phyloP scores from a whole-genome alignment of 2,888 invertebrate genomes.

The Trichacis sp. region DNA sequence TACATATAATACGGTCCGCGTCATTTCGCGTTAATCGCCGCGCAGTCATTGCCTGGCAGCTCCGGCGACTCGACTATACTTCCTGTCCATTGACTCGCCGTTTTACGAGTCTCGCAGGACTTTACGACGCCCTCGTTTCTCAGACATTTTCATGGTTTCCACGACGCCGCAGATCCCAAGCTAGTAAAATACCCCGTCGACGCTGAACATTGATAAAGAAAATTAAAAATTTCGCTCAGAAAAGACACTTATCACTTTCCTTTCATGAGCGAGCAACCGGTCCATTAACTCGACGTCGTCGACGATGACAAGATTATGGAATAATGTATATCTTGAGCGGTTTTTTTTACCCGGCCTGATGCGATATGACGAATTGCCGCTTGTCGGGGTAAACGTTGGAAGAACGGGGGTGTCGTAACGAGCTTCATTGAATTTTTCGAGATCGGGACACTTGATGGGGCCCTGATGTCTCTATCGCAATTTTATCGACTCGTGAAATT shows the following conservation, averaged over 20 bases:
- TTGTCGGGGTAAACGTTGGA: not conserved
- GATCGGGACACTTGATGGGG: not conserved
- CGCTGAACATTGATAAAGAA: constrained; percentile 9
- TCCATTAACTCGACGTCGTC: constrained; percentile 3
- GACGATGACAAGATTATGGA: not conserved
- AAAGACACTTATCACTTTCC: not conserved
- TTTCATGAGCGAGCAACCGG: not conserved
- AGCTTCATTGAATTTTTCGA: not conserved
- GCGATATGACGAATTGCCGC: constrained; percentile 6
- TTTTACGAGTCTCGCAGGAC: constrained; percentile 44
- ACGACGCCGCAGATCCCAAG: constrained; percentile 14
- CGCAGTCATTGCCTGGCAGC: constrained; percentile 18
- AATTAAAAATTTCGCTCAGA: not conserved
- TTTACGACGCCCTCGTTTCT: constrained; percentile 36
- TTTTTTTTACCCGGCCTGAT: not conserved
- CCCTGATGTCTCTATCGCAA: not conserved
- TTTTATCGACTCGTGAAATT: not conserved
- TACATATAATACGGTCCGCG: constrained; percentile 13
- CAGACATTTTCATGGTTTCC: constrained; percentile 42
- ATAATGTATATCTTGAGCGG: not conserved
- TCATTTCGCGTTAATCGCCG: constrained; percentile 42
- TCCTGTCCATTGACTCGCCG: constrained; percentile 43
- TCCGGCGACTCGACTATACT: constrained; percentile 28
- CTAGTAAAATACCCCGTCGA: constrained; percentile 6
- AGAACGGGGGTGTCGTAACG: not conserved